Base-by-base conservation (phyloP, 2,888 invertebrate species). In the Liopterus haemorrhoidalis region DNA sequence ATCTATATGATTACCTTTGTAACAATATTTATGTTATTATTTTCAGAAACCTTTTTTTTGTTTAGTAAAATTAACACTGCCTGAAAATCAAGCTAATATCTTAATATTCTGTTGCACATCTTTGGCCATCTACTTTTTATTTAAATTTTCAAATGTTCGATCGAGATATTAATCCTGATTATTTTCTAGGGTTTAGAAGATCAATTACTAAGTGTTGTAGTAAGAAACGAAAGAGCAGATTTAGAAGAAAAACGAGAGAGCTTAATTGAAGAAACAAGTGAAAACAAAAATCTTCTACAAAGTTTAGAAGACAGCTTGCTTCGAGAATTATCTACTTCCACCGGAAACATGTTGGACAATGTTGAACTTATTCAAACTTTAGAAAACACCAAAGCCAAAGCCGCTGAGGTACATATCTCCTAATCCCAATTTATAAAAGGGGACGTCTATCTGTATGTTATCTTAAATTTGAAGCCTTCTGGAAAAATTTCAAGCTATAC, bases 301-400 rank as follows among this genome's bases (percentile, higher is more conserved):
- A 81, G 85, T 31, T 69, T 94, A 0, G 93, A 94, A 61, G 88
- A 93, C 63, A 88, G 88, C 0, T 68, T 94, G 40, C 71, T 94
- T 2, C 69, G 85, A 33, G 91, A 93, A 62, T 70, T 94, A 55
- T 84, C 91, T 2, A 85, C 85, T 0, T 88, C 89, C 0, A 82
- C 85, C 19, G 93, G 92, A 11, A 92, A 91, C 67, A 93, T 94
- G 90, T 68, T 94, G 59, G 93, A 94, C 61, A 93, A 94, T 56
- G 80, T 82, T 0, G 92, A 93, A 56, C 71, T 93, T 5, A 79
- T 94, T 11, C 72, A 81, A 49, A 92, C 91, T 0, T 69, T 94
- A 39, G 93, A 94, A 58, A 88, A 89, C 53, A 90, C 92, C 5
- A 94, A 93, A 68, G 73, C 79, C 0, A 93, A 91, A 61, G 91